Evolutionary conservation across 1,140 invertebrate species (phyloP), one percentile per base, ranked within the genome.

Genomic region (Atopsyche davidsoni): DNA sequence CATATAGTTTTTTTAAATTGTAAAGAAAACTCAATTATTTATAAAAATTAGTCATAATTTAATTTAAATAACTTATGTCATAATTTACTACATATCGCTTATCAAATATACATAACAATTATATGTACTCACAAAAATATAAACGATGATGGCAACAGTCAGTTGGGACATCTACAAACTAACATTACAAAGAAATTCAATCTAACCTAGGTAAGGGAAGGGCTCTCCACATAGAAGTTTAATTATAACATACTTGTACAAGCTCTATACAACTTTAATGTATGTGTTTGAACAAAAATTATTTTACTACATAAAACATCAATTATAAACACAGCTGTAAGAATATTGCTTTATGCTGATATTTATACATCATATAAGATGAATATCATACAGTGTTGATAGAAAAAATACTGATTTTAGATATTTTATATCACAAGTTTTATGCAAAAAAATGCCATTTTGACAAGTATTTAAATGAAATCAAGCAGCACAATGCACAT

Each of bases 21-120:
- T n/a, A n/a, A n/a, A n/a, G n/a, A n/a, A n/a, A n/a, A n/a, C n/a
- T n/a, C n/a, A n/a, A n/a, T n/a, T n/a, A n/a, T 34, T 13, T 0
- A 16, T 40, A 48, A 45, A 56, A 56, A 56, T 56, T 51, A 51
- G 54, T 56, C 32, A 56, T 56, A 56, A 56, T 56, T 56, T 56
- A 56, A 56, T 56, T 56, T 56, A 51, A 56, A 55, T 55, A 55
- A 55, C 53, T 55, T 55, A 55, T 22, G n/a, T 34, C 16, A 34
- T 11, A 34, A 34, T 13, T 34, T 11, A 34, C 16, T 34, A 34
- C n/a, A 16, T 34, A 34, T 34, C 16, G 32, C 32, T 34, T 34
- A 34, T 34, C 16, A 34, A 34, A 13, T 34, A 34, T 34, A 34
- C 32, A 34, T 34, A 34, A 13, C 32, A 34, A 34, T 34, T 13